These are phyloP conservation scores for Molossus alvarezi DNA, from an alignment of 2,797 vertebrate species.

Conservation along the genomic window DNA sequence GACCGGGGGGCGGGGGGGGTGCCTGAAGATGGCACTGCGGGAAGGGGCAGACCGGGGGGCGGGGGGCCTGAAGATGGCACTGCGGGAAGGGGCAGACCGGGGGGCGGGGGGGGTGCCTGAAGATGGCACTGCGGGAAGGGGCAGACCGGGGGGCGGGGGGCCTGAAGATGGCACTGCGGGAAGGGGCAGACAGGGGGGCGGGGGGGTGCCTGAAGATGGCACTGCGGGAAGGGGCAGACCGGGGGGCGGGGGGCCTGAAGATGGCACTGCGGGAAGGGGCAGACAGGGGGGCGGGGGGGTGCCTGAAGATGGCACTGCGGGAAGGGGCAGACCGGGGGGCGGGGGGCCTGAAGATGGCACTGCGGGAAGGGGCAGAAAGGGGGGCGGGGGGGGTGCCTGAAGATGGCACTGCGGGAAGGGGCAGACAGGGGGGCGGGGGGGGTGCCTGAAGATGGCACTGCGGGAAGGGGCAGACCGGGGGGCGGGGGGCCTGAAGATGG, in stretches of 20 bases:
- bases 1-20: rapidly evolving
- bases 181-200: not conserved
- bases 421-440: rapidly evolving
- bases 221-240: too few species aligned
- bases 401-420: not conserved
- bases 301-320: not conserved
- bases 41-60: too few species aligned
- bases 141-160: too few species aligned
- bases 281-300: rapidly evolving
- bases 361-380: too few species aligned
- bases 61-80: not conserved
- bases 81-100: too few species aligned
- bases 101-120: not conserved
- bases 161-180: not conserved
- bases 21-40: not conserved
- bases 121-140: not conserved
- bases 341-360: not conserved
- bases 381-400: not conserved
- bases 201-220: not conserved
- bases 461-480: too few species aligned
- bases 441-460: not conserved
- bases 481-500: not conserved
- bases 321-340: too few species aligned
- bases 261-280: too few species aligned
- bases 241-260: not conserved